Percentiles rank a stretch among this genome's conserved stretches.
phyloP scores from a whole-genome alignment of 2,888 invertebrate genomes.

The Harpalus rubripes region DNA sequence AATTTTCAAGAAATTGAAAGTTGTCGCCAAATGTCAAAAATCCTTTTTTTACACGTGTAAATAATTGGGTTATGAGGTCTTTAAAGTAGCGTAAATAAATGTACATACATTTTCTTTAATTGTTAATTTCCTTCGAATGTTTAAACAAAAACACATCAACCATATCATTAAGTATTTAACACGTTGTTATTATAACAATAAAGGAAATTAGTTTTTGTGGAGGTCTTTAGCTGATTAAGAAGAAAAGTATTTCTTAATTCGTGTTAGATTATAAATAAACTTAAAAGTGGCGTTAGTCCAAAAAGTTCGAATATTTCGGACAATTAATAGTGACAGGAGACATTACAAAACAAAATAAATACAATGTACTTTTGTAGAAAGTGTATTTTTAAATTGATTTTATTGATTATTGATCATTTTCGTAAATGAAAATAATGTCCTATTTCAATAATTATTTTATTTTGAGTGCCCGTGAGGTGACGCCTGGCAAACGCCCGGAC shows the following conservation, averaged over 20 bases:
- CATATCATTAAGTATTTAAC: conserved; percentile 25
- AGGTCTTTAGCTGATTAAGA: conserved; percentile 26
- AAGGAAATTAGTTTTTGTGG: not conserved
- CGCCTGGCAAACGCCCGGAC: too few relatives aligned
- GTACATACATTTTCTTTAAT: conserved; percentile 26
- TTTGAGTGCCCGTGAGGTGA: too few relatives aligned
- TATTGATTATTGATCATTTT: too few relatives aligned
- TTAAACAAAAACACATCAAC: conserved; percentile 4
- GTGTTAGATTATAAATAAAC: conserved; percentile 37
- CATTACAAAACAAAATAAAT: not conserved
- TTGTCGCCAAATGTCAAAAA: conserved; percentile 14
- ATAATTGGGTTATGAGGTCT: conserved; percentile 41
- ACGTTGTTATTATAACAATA: conserved; percentile 10
- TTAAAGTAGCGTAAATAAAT: conserved; percentile 24
- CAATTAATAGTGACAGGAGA: conserved; percentile 7
- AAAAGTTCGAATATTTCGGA: not conserved
- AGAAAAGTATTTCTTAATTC: conserved; percentile 40
- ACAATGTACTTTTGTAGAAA: not conserved
- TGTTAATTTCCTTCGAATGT: conserved; percentile 23
- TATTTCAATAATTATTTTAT: too few relatives aligned
- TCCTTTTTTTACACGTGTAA: conserved; percentile 9
- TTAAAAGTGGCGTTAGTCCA: conserved; percentile 35
- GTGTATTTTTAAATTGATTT: too few relatives aligned
- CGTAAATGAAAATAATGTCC: too few relatives aligned
- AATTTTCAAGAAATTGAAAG: conserved; percentile 31